Evolutionary conservation across 2,888 invertebrate species (phyloP), one percentile per base, ranked within the genome.

Genomic region (Mythimna vitellina): DNA sequence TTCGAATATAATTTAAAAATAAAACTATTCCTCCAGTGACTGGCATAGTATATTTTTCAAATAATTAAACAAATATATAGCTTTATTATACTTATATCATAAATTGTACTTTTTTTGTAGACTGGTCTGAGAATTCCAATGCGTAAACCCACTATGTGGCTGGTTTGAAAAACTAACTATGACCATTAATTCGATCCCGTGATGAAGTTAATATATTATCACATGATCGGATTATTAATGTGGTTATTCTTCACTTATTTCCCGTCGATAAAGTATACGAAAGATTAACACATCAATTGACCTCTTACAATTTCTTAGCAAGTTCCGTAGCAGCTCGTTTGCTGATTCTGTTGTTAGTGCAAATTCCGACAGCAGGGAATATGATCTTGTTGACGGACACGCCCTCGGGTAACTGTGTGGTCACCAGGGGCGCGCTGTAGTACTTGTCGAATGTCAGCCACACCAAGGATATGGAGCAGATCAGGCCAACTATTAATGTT

Each of bases 361-460:
- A 96, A 51, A 96, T 92, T 0, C 96, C 96, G 3, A 96, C 90
- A 0, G 96, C 96, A 32, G 96, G 96, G 74, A 96, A 96, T 70
- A 96, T 93, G 20, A 96, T 96, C 29, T 92, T 90, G 78, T 90
- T 93, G 22, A 96, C 93, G 0, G 95, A 91, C 0, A 94, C 91
- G 7, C 96, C 96, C 66, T 95, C 94, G 0, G 96, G 96, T 87
- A 94, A 89, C 85, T 94, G 96, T 4, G 94, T 96, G 65, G 94
- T 95, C 60, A 94, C 95, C 54, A 95, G 85, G 0, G 95, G 95
- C 20, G 94, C 93, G 17, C 86, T 88, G 84, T 94, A 94, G 87
- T 93, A 96, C 68, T 91, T 93, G 65, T 85, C 85, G 73, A 96
- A 96, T 1, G 95, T 96, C 38, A 93, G 82, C 93, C 92, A 93